A percentile compares a stretch with the other conserved stretches of the same genome.
phyloP scores from a whole-genome alignment of 2,113 vertebrate genomes.

The Scytalopus superciliaris region DNA sequence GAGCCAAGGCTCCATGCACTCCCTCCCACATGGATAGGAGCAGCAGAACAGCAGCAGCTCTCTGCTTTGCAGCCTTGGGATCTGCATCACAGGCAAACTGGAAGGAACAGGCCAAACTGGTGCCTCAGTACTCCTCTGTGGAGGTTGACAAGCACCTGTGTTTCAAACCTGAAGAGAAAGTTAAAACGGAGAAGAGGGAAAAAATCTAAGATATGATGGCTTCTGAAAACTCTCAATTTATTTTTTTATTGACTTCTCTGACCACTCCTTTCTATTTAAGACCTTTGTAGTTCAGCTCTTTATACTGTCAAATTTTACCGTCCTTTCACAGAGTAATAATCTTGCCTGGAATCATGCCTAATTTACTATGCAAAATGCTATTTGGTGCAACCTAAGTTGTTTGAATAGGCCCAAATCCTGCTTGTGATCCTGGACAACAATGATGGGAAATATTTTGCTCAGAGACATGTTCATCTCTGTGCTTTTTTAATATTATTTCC shows the following conservation, averaged over 20 bases:
- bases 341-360: neutral
- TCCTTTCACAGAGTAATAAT: neutral
- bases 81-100: neutral
- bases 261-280: neutral
- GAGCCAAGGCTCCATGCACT: neutral
- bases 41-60: neutral
- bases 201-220: neutral
- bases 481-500: neutral
- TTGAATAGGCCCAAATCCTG: neutral
- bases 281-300: neutral
- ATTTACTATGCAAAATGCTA: neutral
- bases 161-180: neutral
- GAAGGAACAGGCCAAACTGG: neutral
- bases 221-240: neutral
- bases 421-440: neutral
- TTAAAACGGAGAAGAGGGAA: neutral
- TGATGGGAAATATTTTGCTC: neutral
- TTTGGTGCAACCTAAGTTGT: neutral
- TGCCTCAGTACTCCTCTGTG: accelerated
- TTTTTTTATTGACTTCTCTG: neutral
- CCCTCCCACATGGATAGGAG: neutral
- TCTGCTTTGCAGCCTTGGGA: neutral
- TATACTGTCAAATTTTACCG: neutral
- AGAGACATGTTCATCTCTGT: neutral
- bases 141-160: neutral